phyloP scores from a whole-genome alignment of 2,113 vertebrate species.

The Thomomys bottae region DNA sequence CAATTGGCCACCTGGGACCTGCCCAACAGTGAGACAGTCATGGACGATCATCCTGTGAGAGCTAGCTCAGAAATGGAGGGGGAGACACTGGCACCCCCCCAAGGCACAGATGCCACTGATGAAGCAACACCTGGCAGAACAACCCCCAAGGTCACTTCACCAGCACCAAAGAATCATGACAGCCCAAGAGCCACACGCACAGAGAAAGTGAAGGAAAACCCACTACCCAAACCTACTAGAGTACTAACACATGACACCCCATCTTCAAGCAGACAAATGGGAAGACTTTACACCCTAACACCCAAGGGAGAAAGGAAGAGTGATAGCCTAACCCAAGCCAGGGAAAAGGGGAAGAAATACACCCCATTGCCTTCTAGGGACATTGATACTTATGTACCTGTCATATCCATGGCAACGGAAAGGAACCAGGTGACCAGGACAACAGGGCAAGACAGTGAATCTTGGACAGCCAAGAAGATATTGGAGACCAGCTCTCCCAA shows the following conservation, averaged over 20 bases:
- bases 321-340: not conserved
- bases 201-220: not conserved
- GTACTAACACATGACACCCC: not conserved
- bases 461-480: not conserved
- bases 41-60: slow-evolving; percentile 54
- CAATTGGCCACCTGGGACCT: slow-evolving; percentile 70
- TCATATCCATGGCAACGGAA: not conserved
- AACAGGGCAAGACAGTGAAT: not conserved
- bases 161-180: not conserved
- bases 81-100: not conserved
- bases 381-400: not conserved
- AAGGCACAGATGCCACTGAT: not conserved
- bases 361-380: not conserved
- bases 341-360: not conserved
- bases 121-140: not conserved
- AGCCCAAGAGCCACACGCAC: not conserved
- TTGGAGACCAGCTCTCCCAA: not conserved
- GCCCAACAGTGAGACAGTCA: slow-evolving; percentile 50
- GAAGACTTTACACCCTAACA: not conserved
- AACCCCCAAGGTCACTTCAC: slow-evolving; percentile 66
- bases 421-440: not conserved
- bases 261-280: not conserved
- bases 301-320: slow-evolving; percentile 28
- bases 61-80: slow-evolving; percentile 36
- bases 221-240: not conserved